phyloP scores from a whole-genome alignment of 2,797 vertebrate genomes.

The Euthynnus affinis region DNA sequence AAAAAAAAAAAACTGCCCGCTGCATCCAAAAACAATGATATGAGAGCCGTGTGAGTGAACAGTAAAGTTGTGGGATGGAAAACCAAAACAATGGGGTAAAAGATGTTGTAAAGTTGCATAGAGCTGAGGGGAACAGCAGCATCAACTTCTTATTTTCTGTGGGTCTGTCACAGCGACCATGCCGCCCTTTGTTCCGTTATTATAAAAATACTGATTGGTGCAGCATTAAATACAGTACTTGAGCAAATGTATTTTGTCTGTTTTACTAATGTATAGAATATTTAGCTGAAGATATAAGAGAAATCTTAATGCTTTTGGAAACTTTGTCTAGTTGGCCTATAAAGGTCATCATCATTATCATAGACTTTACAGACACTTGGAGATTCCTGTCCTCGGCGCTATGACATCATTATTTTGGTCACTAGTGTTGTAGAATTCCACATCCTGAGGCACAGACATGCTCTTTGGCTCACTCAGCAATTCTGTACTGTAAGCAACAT shows the following conservation, averaged over 20 bases:
- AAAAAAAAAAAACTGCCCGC: neutral
- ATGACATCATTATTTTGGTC: slow-evolving; percentile 57
- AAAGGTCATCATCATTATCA: neutral
- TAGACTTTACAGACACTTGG: neutral
- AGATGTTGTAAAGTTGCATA: too few species aligned
- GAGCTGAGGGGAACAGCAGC: too few species aligned
- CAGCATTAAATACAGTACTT: neutral
- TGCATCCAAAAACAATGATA: neutral
- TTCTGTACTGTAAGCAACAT: slow-evolving; percentile 62
- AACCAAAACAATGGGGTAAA: too few species aligned
- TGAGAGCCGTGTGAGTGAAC: neutral
- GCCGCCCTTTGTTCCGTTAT: neutral
- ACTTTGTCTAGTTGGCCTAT: neutral
- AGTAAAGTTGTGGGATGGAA: too few species aligned
- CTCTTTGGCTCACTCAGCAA: slow-evolving; percentile 56
- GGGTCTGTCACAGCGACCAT: neutral
- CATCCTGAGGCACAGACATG: slow-evolving; percentile 43
- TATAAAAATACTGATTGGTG: neutral
- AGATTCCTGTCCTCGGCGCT: slow-evolving; percentile 41
- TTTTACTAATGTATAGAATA: neutral
- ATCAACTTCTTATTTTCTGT: too few species aligned
- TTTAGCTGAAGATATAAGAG: neutral
- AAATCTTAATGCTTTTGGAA: neutral
- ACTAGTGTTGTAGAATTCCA: slow-evolving; percentile 16
- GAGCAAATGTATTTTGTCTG: neutral